phyloP scores from a whole-genome alignment of 1,140 invertebrate species.

The Drosophila cardini region DNA sequence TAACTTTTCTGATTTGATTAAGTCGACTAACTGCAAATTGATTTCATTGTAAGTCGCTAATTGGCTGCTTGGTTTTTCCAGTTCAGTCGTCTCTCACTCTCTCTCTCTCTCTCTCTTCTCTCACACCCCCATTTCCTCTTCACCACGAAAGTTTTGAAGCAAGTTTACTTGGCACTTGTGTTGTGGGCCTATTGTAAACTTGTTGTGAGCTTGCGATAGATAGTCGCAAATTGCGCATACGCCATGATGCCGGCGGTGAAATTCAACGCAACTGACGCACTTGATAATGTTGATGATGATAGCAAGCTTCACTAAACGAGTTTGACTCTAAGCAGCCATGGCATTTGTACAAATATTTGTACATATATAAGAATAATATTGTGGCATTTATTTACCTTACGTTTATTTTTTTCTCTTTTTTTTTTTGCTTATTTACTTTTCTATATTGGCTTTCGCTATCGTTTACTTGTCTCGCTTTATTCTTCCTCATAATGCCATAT shows the following conservation, averaged over 20 bases:
- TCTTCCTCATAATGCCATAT: neutral
- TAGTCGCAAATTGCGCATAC: constrained; percentile 33
- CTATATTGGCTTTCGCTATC: constrained; percentile 17
- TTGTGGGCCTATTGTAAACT: constrained; percentile 2
- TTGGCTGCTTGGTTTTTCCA: constrained; percentile 47
- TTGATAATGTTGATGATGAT: neutral
- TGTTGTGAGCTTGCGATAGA: constrained; percentile 10
- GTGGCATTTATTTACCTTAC: constrained; percentile 13
- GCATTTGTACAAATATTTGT: constrained; percentile 69
- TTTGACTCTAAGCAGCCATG: constrained; percentile 16
- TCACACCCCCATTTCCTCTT: too few species aligned
- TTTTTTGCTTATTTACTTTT: constrained; percentile 21
- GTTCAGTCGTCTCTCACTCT: constrained; percentile 16
- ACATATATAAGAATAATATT: constrained; percentile 52
- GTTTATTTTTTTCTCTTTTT: too few species aligned
- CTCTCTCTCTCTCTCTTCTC: constrained; percentile 4
- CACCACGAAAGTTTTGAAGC: constrained; percentile 38
- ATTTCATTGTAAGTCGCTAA: constrained; percentile 75
- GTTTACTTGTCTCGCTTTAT: neutral
- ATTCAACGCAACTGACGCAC: constrained; percentile 22
- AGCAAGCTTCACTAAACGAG: constrained; percentile 7
- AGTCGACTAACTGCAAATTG: constrained; percentile 73
- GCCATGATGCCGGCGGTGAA: constrained; percentile 25
- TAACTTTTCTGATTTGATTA: constrained; percentile 77
- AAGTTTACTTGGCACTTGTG: constrained; percentile 8